Evolutionary conservation across 2,888 invertebrate genomes (phyloP), one percentile per base, ranked within the genome.

Genomic region (Crossocerus cetratus): DNA sequence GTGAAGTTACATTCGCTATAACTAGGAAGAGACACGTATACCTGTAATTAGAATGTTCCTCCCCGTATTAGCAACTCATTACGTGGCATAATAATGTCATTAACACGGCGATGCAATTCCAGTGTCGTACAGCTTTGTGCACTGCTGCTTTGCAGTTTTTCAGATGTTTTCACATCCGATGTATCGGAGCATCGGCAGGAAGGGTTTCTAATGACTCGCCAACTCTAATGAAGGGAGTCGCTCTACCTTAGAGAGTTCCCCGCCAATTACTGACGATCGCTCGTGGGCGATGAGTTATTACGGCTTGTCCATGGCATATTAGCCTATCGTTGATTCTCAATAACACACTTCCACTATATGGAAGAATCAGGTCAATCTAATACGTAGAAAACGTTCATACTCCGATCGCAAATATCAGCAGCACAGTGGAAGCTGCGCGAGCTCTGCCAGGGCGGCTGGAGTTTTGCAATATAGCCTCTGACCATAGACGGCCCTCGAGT

Each of bases 401-500:
- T 57, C 23, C 57, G 66, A 65, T 59, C 45, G 53, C 58, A 67
- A 60, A 67, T 67, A 21, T n/a, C n/a, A n/a, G n/a, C n/a, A n/a
- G n/a, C n/a, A n/a, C n/a, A n/a, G n/a, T n/a, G n/a, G n/a, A n/a
- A n/a, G n/a, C n/a, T n/a, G n/a, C n/a, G n/a, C n/a, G n/a, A 74
- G 65, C 56, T 56, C 16, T 21, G 55, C 63, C 42, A n/a, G 62
- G 44, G n/a, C 58, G 65, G 49, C 20, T 20, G 21, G 63, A 59
- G 63, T 76, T 70, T 74, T 65, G 64, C 43, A 75, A 75, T 44
- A 56, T 14, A 54, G 23, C 45, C 66, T 43, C 22, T 45, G 64
- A 55, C 74, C 69, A 58, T 75, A 75, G 63, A 74, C 66, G 65
- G 66, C 20, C 45, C 65, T 69, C 23, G 18, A 18, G 53, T 43